Conservation (phyloP, 1,140 invertebrate genomes). For the Saccostrea glomerata region DNA sequence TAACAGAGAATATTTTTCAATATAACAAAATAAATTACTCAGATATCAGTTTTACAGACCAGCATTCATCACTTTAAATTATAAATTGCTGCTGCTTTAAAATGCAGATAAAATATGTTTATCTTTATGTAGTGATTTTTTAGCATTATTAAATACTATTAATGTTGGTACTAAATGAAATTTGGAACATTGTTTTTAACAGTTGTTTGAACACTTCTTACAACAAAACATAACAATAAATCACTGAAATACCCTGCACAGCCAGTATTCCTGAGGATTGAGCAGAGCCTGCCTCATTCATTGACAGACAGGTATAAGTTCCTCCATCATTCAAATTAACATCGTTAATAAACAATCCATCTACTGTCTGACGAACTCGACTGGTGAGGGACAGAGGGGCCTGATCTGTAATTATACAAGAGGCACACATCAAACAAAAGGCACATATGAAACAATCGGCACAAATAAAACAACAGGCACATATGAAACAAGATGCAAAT, state of each 20-base stretch:
- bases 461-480: too few relatives aligned
- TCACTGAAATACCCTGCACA: background rate
- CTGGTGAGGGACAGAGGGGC: slow-evolving; percentile 4
- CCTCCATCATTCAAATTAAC: slow-evolving; percentile 59
- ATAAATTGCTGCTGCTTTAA: too few relatives aligned
- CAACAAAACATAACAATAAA: background rate
- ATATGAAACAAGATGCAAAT: too few relatives aligned
- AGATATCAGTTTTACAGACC: too few relatives aligned
- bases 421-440: too few relatives aligned
- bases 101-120: too few relatives aligned
- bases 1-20: too few relatives aligned
- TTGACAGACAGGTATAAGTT: slow-evolving; percentile 61
- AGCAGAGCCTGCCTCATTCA: slow-evolving; percentile 62
- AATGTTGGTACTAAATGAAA: background rate
- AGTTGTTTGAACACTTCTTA: slow-evolving; percentile 11
- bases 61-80: too few relatives aligned
- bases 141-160: too few relatives aligned
- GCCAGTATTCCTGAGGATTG: slow-evolving; percentile 59
- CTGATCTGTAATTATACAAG: background rate
- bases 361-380: slow-evolving; percentile 11
- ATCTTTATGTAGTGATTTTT: too few relatives aligned
- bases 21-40: too few relatives aligned
- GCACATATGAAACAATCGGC: too few relatives aligned
- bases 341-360: slow-evolving; percentile 62
- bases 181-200: slow-evolving; percentile 3